phyloP scores from a whole-genome alignment of 2,888 invertebrate genomes.

The Vanessa cardui region DNA sequence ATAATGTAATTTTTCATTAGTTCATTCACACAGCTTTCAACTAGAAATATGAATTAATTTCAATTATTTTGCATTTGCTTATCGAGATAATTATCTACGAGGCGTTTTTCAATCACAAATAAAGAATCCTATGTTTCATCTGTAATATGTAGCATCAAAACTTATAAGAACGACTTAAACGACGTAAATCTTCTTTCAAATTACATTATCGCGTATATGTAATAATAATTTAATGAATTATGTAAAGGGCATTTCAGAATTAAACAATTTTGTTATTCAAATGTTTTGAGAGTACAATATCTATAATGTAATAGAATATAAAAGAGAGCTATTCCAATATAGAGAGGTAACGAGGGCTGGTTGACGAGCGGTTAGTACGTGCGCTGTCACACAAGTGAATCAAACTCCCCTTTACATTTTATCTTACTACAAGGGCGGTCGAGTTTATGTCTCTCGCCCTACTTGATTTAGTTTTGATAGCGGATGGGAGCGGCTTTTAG shows the following conservation, averaged over 20 bases:
- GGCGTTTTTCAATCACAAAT: too few relatives aligned
- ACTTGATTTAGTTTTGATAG: slow-evolving; percentile 81
- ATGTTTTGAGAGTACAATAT: not conserved
- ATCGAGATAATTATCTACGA: too few relatives aligned
- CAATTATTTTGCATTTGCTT: too few relatives aligned
- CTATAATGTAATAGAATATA: not conserved
- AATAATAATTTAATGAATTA: not conserved
- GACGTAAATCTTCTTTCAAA: not conserved
- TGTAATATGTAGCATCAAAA: too few relatives aligned
- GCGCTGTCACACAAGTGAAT: slow-evolving; percentile 75
- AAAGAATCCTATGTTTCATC: too few relatives aligned
- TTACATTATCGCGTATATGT: not conserved
- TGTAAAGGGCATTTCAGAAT: not conserved
- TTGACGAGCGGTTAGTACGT: slow-evolving; percentile 52
- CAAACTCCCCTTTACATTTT: slow-evolving; percentile 79
- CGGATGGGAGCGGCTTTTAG: slow-evolving; percentile 77
- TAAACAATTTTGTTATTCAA: too few relatives aligned
- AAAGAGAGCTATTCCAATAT: slow-evolving; percentile 10
- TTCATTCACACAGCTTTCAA: too few relatives aligned
- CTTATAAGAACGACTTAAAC: too few relatives aligned
- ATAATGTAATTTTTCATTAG: too few relatives aligned
- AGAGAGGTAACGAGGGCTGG: slow-evolving; percentile 66
- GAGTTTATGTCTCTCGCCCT: slow-evolving; percentile 78
- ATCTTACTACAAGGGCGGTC: slow-evolving; percentile 79
- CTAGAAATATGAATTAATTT: too few relatives aligned